Evolutionary conservation across 2,113 vertebrate species (phyloP), one percentile per base, ranked within the genome.

Genomic region (Caranx melampygus): DNA sequence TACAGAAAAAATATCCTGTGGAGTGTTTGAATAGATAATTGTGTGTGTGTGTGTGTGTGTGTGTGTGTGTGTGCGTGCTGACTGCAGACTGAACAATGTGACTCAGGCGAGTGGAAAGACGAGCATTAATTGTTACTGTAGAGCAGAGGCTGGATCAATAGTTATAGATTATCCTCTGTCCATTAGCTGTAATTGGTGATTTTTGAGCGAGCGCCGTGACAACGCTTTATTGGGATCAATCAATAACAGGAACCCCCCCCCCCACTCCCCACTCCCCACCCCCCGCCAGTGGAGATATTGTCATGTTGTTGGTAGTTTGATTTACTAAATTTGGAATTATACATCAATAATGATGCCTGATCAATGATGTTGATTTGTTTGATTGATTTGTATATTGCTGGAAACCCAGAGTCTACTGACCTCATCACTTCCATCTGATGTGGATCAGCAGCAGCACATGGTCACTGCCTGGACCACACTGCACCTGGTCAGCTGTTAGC

Each of bases 1-100:
- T 64, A 72, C 63, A 72, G 61, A 78, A 71, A 84, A 84, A 71
- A 82, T 77, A 70, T 78, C 83, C 82, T 1, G 68, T 81, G 66
- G 85, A 85, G 87, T 84, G 78, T 73, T 83, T 80, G 72, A 83
- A 88, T 84, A 90, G 81, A 87, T 83, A 77, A 88, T 85, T 83
- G 54, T 59, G 21, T 37, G 58, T 57, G n/a, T 31, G n/a, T 8
- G 4, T 55, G n/a, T 59, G 60, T n/a, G 45, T 68, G 54, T 59
- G 33, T 37, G 58, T 15, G 14, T 66, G 65, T 54, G 63, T 78
- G 81, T 67, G 59, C 31, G 60, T 83, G 90, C 49, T 55, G 63
- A 58, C 71, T 84, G 54, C 52, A 75, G 42, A 59, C 81, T n/a
- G 72, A 68, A 62, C 75, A 78, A 11, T 64, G 40, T 68, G 73